Conservation (phyloP, 2,797 vertebrate species). For the Cirrhinus mrigala region DNA sequence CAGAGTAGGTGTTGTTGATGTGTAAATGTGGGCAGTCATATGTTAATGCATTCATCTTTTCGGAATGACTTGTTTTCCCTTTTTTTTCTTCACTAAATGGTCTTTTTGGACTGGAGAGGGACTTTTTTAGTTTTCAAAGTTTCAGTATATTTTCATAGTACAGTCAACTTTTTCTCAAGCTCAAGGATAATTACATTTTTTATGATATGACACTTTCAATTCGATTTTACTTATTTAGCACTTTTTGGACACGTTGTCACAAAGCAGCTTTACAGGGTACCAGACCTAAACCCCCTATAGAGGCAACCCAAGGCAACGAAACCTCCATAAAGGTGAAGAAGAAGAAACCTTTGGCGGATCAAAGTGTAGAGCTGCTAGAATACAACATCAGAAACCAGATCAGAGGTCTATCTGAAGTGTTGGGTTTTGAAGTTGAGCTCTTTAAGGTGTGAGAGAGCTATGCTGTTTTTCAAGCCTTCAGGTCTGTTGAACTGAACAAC, state of each 20-base stretch:
- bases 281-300: not conserved
- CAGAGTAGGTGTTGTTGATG: not conserved
- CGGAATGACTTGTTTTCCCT: not conserved
- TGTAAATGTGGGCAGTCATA: not conserved
- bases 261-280: not conserved
- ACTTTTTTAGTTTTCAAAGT: not conserved
- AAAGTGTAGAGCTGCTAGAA: not conserved
- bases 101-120: not conserved
- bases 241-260: not conserved
- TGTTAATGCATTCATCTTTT: not conserved
- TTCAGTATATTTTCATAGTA: not conserved
- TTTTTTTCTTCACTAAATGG: not conserved
- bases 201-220: not conserved
- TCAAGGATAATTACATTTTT: not conserved
- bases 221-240: not conserved
- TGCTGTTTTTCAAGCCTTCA: not conserved
- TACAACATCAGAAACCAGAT: conserved; percentile 9
- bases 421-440: conserved; percentile 1
- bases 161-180: not conserved
- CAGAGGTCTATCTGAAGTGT: conserved; percentile 16
- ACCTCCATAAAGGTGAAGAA: not conserved
- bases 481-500: conserved; percentile 10
- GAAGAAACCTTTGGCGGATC: not conserved
- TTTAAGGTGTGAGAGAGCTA: not conserved
- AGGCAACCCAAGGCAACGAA: not conserved